These are phyloP conservation scores for Macroramphosus scolopax DNA, from an alignment of 2,797 vertebrate species.

Conservation along the genomic window DNA sequence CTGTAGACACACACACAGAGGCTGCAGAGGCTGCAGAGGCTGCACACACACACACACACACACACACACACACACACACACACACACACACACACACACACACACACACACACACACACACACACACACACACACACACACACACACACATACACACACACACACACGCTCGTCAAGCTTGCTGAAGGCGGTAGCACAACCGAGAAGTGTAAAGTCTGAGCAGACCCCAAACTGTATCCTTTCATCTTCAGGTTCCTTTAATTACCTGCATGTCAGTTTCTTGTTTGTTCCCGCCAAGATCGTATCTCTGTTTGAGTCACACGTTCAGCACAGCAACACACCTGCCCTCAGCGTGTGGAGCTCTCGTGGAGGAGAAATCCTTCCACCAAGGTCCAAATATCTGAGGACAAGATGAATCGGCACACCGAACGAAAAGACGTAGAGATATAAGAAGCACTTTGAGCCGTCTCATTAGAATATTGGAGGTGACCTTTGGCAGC, in stretches of 20 bases:
- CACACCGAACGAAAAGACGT: too few species aligned
- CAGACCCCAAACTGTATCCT: constrained; percentile 64
- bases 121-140: constrained; percentile 10
- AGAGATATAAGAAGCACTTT: too few species aligned
- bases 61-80: too few species aligned
- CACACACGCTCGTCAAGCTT: constrained; percentile 62
- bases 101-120: too few species aligned
- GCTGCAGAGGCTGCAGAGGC: too few species aligned
- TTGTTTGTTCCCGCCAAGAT: constrained; percentile 59
- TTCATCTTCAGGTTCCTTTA: constrained; percentile 54
- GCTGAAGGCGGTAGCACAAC: constrained; percentile 55
- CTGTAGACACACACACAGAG: too few species aligned
- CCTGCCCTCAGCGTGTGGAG: constrained; percentile 32
- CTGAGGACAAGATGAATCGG: too few species aligned
- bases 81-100: too few species aligned
- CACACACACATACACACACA: constrained; percentile 24
- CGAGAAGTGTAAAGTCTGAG: constrained; percentile 48
- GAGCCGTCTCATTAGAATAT: too few species aligned
- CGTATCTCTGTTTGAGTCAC: constrained; percentile 59
- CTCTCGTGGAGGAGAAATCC: constrained; percentile 7
- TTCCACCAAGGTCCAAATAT: too few species aligned
- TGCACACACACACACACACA: too few species aligned
- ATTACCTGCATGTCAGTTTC: constrained; percentile 64
- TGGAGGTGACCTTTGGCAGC: too few species aligned
- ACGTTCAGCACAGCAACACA: constrained; percentile 39